A percentile compares a stretch with the other conserved stretches of the same genome.
Evolutionary conservation across 2,113 vertebrate genomes (phyloP).

Genomic region (Mellivora capensis): DNA sequence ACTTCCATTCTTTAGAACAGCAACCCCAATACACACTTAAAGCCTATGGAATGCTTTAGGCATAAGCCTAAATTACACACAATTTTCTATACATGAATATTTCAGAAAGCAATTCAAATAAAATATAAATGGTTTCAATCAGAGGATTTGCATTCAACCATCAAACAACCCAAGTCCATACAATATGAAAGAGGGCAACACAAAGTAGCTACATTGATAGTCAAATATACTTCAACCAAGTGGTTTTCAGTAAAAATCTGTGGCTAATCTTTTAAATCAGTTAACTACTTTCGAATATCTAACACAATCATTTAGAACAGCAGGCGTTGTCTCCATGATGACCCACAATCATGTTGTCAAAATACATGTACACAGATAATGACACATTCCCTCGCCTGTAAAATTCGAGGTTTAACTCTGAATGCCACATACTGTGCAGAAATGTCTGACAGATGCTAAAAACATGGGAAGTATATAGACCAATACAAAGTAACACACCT

Average conservation of each 20-base stretch:
- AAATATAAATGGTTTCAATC: conserved; percentile 11
- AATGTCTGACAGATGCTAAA: not conserved
- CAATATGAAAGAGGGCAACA: not conserved
- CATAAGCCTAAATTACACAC: conserved; percentile 6
- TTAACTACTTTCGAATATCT: not conserved
- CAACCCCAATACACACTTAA: not conserved
- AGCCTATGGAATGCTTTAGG: not conserved
- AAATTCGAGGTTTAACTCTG: not conserved
- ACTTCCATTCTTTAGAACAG: not conserved
- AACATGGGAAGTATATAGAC: not conserved
- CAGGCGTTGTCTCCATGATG: not conserved
- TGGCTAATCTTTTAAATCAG: not conserved
- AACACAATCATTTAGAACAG: not conserved
- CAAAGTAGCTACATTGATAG: not conserved
- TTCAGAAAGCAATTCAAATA: conserved; percentile 48
- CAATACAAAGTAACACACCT: not conserved
- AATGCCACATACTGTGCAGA: not conserved
- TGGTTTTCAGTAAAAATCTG: not conserved
- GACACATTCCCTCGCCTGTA: not conserved
- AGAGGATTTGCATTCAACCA: not conserved
- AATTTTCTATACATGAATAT: not conserved
- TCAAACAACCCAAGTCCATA: conserved; percentile 9
- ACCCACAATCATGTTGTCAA: not conserved
- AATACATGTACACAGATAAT: not conserved
- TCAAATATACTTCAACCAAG: not conserved